These are phyloP conservation scores for Clanis bilineata DNA, from an alignment of 2,888 invertebrate species.

Conservation along the genomic window DNA sequence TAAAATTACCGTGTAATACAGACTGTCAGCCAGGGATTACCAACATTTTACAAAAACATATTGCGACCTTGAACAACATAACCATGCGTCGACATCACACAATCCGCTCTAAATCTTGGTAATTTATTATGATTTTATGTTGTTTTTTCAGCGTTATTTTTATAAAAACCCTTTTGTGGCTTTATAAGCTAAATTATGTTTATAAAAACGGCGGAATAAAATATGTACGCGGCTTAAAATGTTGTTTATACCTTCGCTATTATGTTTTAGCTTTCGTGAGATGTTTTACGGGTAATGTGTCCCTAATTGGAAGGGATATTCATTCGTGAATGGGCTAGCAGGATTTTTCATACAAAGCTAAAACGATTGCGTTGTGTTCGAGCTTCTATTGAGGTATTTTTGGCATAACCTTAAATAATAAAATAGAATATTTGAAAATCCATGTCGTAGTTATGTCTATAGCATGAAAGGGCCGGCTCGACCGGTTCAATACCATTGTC, in stretches of 20 bases:
- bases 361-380: neutral
- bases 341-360: neutral
- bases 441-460: too few species aligned
- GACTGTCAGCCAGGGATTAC: conserved; percentile 9
- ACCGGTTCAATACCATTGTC: too few species aligned
- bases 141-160: conserved; percentile 7
- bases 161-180: conserved; percentile 12
- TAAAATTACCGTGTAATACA: conserved; percentile 7
- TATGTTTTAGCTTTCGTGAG: neutral
- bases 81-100: conserved; percentile 11
- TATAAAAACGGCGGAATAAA: conserved; percentile 6
- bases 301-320: neutral
- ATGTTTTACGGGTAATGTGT: neutral
- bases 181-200: conserved; percentile 13
- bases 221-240: conserved; percentile 1
- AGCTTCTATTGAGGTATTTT: neutral
- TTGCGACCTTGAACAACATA: conserved; percentile 10
- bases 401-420: too few species aligned
- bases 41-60: conserved; percentile 13
- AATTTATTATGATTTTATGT: conserved; percentile 14
- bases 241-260: conserved; percentile 8
- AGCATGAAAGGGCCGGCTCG: too few species aligned
- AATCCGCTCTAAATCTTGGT: conserved; percentile 13
- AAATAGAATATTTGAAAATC: too few species aligned
- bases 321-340: neutral